Evolutionary conservation across 2,113 vertebrate species (phyloP).

Genomic region (Condylura cristata): DNA sequence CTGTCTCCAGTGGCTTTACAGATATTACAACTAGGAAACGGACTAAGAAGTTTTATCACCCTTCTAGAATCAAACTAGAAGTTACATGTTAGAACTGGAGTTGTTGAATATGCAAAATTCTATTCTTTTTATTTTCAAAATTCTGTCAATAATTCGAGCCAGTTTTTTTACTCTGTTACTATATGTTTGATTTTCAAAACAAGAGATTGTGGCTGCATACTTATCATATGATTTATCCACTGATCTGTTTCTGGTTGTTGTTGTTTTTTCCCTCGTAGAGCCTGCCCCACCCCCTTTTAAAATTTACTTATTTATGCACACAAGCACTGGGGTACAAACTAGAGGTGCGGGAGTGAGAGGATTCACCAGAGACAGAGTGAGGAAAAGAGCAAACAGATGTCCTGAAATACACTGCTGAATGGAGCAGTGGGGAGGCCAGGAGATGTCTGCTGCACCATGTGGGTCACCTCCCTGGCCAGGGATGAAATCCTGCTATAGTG

Average conservation of each 20-base stretch:
- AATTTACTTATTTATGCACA: not conserved
- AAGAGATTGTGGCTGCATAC: conserved; percentile 4
- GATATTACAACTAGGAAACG: not conserved
- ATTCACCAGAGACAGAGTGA: too few species aligned
- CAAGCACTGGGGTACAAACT: too few species aligned
- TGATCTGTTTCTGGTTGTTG: conserved; percentile 22
- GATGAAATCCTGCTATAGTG: too few species aligned
- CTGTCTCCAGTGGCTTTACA: not conserved
- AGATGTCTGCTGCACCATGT: too few species aligned
- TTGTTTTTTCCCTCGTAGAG: not conserved
- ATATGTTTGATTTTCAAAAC: conserved; percentile 42
- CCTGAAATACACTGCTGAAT: too few species aligned
- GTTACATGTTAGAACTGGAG: not conserved
- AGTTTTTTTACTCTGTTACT: not conserved
- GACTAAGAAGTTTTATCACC: not conserved
- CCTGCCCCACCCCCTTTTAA: not conserved
- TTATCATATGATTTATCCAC: conserved; percentile 20
- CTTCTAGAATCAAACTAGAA: not conserved
- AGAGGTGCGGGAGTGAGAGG: too few species aligned
- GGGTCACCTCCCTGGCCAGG: too few species aligned
- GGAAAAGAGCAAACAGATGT: too few species aligned
- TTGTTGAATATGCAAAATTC: not conserved
- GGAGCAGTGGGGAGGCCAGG: too few species aligned
- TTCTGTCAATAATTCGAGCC: conserved; percentile 13
- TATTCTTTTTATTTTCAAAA: conserved; percentile 17